Conservation (phyloP, 2,888 invertebrate species). For the Scelioninae gen. 2 region DNA sequence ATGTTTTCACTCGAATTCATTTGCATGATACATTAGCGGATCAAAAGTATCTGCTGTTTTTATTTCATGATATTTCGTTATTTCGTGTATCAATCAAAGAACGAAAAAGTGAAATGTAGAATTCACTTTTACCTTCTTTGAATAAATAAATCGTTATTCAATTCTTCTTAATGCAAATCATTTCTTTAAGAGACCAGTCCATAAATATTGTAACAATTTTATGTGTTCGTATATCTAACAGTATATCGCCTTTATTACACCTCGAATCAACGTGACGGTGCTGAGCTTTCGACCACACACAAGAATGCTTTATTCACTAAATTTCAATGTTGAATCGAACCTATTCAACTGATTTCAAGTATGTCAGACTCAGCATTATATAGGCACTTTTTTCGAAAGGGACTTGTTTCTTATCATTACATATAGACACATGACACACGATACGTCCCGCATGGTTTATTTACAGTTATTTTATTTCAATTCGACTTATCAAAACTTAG, state of each 20-base stretch:
- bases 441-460: conserved; percentile 52
- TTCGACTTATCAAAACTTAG: conserved; percentile 45
- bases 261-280: conserved; percentile 29
- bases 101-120: no score
- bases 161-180: conserved; percentile 1
- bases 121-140: no score
- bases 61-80: no score
- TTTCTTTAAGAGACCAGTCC: not conserved
- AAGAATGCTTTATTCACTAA: conserved; percentile 23
- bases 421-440: conserved; percentile 35
- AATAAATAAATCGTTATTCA: conserved; percentile 8
- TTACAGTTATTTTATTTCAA: conserved; percentile 55
- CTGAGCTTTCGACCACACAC: conserved; percentile 24
- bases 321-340: conserved; percentile 38
- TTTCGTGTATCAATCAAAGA: no score
- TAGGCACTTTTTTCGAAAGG: conserved; percentile 50
- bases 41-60: no score
- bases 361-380: conserved; percentile 45
- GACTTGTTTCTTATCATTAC: conserved; percentile 54
- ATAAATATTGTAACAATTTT: not conserved
- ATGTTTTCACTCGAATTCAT: no score
- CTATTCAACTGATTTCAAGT: conserved; percentile 47
- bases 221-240: conserved; percentile 13
- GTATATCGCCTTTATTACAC: conserved; percentile 18
- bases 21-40: no score